A percentile compares a stretch with the other conserved stretches of the same genome.
Evolutionary conservation across 2,797 vertebrate genomes (phyloP).

Genomic region (Gallinago nigripennis): DNA sequence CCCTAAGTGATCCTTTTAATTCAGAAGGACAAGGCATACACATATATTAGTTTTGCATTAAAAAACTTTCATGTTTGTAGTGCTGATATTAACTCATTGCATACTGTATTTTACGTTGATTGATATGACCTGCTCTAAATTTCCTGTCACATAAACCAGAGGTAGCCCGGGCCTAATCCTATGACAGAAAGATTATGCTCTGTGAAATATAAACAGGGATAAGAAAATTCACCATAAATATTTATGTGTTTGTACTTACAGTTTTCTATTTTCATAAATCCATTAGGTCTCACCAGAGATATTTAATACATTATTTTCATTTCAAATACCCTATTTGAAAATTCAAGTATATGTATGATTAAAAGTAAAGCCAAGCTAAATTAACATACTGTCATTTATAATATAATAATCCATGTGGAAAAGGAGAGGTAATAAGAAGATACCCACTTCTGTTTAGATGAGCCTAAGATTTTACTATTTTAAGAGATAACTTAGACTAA

Average conservation of each 20-base stretch:
- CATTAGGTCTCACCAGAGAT: conserved; percentile 23
- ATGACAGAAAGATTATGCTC: not conserved
- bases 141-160: not conserved
- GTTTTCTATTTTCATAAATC: conserved; percentile 50
- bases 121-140: not conserved
- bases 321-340: conserved; percentile 43
- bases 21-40: not conserved
- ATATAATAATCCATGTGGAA: not conserved
- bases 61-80: not conserved
- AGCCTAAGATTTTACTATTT: not conserved
- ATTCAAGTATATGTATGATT: conserved; percentile 23
- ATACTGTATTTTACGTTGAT: not conserved
- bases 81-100: not conserved
- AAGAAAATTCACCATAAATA: conserved; percentile 46
- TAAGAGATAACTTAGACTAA: not conserved
- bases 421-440: not conserved
- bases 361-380: conserved; percentile 24
- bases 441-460: not conserved
- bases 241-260: conserved; percentile 21
- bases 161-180: not conserved
- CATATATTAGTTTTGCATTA: not conserved
- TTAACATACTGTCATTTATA: not conserved
- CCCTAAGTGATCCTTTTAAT: not conserved
- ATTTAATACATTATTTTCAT: conserved; percentile 37
- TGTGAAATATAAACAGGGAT: not conserved